These are phyloP conservation scores for Otis tarda DNA, from an alignment of 2,113 vertebrate species.

Conservation along the genomic window DNA sequence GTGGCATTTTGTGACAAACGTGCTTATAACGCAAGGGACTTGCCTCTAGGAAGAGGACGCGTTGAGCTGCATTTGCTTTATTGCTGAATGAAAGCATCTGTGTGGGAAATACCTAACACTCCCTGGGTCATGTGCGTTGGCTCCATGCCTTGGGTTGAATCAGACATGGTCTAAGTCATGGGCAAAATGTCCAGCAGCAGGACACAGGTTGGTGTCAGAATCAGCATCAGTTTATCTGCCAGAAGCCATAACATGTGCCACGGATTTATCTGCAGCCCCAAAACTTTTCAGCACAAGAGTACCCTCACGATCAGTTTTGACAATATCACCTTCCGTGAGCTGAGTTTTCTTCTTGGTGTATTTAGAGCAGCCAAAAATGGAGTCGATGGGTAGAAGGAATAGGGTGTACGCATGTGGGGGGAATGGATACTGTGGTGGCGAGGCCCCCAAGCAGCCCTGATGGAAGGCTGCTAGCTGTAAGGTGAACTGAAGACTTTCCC, in stretches of 20 bases:
- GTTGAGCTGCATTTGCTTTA: not conserved
- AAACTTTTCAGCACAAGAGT: not conserved
- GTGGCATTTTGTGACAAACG: not conserved
- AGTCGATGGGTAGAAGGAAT: not conserved
- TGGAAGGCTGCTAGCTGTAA: not conserved
- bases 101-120: conserved; percentile 20
- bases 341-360: not conserved
- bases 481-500: not conserved
- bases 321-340: not conserved
- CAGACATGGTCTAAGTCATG: not conserved
- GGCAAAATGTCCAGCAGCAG: not conserved
- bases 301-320: not conserved
- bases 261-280: not conserved
- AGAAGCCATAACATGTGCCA: not conserved
- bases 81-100: not conserved
- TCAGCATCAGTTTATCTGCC: not conserved
- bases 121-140: not conserved
- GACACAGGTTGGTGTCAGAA: not conserved
- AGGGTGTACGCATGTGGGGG: fast-evolving
- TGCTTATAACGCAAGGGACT: not conserved
- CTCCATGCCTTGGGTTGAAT: not conserved
- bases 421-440: fast-evolving
- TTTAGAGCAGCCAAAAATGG: not conserved
- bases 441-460: not conserved
- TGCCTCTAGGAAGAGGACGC: conserved; percentile 24